Evolutionary conservation across 2,888 invertebrate genomes (phyloP), one percentile per base, ranked within the genome.

Genomic region (Pseudolycoriella hygida): DNA sequence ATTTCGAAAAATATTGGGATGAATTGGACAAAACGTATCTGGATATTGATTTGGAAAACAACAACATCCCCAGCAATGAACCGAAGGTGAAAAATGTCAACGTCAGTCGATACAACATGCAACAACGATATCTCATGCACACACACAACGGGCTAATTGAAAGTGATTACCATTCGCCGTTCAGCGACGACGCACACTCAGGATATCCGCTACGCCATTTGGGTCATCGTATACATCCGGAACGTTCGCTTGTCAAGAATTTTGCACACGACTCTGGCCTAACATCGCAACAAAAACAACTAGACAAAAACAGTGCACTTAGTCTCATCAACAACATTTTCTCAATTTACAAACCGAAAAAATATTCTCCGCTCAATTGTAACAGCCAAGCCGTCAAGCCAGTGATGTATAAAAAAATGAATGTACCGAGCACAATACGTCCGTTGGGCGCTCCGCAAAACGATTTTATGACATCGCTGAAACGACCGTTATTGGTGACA

Each of bases 401-500:
- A 14, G 49, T 49, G 31, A 48, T 47, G 6, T 47, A 60, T 56
- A 65, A 65, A 51, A 65, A 64, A 53, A 65, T 65, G 62, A 65
- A 65, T 47, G 57, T 65, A 48, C 61, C 65, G 14, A 63, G 62
- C 52, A 64, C 64, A 2, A 54, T 58, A 2, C 56, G 64, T 5
- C 62, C 64, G 2, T 47, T 65, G 34, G 64, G 63, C 25, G 61
- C 59, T 14, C 55, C 56, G 25, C 55, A 58, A 44, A 53, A 55
- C 45, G 64, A 64, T 44, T 65, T 61, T 46, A 56, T 64, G 55
- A 48, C 50, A 42, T 65, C 65, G 17, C 67, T 58, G 68, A 73
- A 64, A 63, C 67, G 57, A 1, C 68, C 74, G 2, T 66, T 74
- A 50, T 66, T 72, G 17, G 70, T 73, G 6, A 70, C 71, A 18